Base-by-base conservation (phyloP, 1,140 invertebrate genomes). In the Lepidotrigona ventralis region DNA sequence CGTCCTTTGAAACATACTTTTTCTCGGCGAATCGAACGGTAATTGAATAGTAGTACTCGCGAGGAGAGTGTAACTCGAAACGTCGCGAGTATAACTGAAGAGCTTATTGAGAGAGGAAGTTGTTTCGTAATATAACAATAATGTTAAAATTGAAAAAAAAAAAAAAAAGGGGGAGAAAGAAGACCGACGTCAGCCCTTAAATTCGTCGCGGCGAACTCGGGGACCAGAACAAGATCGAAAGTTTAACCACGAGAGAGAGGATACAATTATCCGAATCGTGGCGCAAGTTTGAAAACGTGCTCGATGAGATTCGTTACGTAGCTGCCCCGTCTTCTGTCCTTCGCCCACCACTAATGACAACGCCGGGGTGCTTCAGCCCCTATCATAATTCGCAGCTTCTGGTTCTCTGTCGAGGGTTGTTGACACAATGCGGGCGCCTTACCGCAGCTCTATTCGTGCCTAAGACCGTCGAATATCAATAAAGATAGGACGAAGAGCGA, bases 301-400 rank as follows among this genome's bases (percentile, higher is more conserved):
- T 89, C 87, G 75, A 71, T 39, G 74, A 85, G 88, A 87, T 84
- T 84, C 74, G 76, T 74, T 69, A 58, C 17, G 39, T 79, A n/a
- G 51, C 58, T 17, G 39, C 21, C 71, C 54, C n/a, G 53, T 33
- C 58, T 58, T 51, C 56, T 60, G 11, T 58, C 70, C 71, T 68
- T 75, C 79, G 63, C 26, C 63, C 74, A 63, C 80, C 86, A 86
- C 89, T 92, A 91, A 92, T 91, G 91, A 92, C 90, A 92, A 91
- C 89, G 86, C 87, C 91, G 81, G 89, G 90, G 77, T 89, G 85
- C 85, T 91, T 78, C 85, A 84, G 87, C 91, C 91, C 91, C 91
- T 91, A 92, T 92, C 91, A 90, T 91, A 92, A 92, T 92, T 92
- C 91, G 91, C 90, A 92, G 91, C 90, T 91, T 91, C 91, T 91